Conservation (phyloP, 2,113 vertebrate genomes). For the Terrapene triunguis region DNA sequence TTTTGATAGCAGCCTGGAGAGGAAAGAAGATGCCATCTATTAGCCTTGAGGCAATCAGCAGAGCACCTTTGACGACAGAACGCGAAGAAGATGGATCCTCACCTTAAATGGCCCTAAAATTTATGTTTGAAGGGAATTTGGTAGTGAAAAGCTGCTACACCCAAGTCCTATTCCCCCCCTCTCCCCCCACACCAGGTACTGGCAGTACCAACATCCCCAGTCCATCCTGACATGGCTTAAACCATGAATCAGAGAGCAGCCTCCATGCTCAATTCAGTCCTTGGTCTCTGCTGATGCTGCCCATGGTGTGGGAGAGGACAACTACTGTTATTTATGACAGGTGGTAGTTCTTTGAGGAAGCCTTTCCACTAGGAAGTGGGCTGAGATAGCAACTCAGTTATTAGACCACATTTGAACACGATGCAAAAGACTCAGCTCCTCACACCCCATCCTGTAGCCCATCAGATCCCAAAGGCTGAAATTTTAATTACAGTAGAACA, state of each 20-base stretch:
- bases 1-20: slow-evolving; percentile 90
- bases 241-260: background rate
- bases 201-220: background rate
- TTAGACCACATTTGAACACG: background rate
- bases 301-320: background rate
- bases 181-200: background rate
- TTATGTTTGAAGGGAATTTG: fast-evolving
- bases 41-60: background rate
- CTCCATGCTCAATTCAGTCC: background rate
- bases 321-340: background rate
- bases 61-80: fast-evolving
- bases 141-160: background rate
- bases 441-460: background rate
- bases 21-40: background rate
- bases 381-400: background rate
- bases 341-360: background rate
- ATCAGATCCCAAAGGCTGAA: background rate
- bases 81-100: background rate
- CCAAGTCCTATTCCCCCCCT: background rate
- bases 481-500: background rate
- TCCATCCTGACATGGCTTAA: background rate
- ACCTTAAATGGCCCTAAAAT: background rate
- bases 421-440: background rate
- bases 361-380: background rate
- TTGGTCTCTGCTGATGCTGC: background rate